Conservation (phyloP, 2,888 invertebrate genomes). For the Phengaris alcon region DNA sequence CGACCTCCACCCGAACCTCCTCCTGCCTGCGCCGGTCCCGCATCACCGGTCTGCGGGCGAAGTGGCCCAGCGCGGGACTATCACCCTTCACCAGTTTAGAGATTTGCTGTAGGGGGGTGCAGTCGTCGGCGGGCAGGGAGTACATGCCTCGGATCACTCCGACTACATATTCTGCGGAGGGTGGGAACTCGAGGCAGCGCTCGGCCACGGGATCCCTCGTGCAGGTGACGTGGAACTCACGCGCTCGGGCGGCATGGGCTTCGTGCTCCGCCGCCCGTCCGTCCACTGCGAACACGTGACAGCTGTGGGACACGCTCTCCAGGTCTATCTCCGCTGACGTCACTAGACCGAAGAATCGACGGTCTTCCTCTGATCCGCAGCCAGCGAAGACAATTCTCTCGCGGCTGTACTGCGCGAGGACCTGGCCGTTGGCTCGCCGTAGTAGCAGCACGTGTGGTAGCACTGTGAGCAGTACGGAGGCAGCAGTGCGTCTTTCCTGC, state of each 20-base stretch:
- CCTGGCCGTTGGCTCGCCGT: slow-evolving; percentile 87
- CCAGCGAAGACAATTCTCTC: slow-evolving; percentile 93
- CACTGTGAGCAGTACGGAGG: slow-evolving; percentile 91
- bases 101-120: slow-evolving; percentile 60
- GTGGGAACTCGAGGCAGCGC: slow-evolving; percentile 93
- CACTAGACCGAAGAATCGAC: slow-evolving; percentile 94
- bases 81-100: slow-evolving; percentile 70
- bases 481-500: slow-evolving; percentile 92
- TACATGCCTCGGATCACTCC: slow-evolving; percentile 87
- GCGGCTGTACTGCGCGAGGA: slow-evolving; percentile 92
- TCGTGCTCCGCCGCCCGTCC: slow-evolving; percentile 90
- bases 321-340: slow-evolving; percentile 85
- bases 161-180: slow-evolving; percentile 88
- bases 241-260: slow-evolving; percentile 88
- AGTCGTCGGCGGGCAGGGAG: slow-evolving; percentile 76
- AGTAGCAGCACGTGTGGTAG: slow-evolving; percentile 88
- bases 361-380: slow-evolving; percentile 93
- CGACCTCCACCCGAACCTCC: slow-evolving; percentile 76
- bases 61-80: slow-evolving; percentile 67
- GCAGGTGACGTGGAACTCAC: slow-evolving; percentile 91
- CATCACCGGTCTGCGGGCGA: slow-evolving; percentile 72
- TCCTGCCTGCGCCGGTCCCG: slow-evolving; percentile 82
- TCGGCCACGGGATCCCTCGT: slow-evolving; percentile 88
- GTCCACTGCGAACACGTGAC: slow-evolving; percentile 97
- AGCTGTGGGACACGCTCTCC: slow-evolving; percentile 85